A percentile compares a stretch with the other conserved stretches of the same genome.
These are phyloP conservation scores for Eupeodes luniger DNA, from an alignment of 2,888 invertebrate genomes.

Conservation along the genomic window DNA sequence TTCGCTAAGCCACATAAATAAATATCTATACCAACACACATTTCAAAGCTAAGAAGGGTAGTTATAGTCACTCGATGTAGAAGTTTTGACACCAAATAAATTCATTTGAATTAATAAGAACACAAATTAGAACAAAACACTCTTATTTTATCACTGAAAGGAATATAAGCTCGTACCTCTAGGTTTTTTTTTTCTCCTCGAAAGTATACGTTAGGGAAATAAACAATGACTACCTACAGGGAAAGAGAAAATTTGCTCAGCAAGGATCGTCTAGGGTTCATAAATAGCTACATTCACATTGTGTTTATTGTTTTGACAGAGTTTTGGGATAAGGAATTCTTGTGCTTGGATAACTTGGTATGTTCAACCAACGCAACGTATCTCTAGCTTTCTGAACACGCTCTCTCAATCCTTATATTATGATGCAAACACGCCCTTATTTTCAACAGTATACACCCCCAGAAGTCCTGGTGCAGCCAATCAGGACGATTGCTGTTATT, in stretches of 20 bases:
- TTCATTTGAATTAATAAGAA: conserved; percentile 69
- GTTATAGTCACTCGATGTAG: conserved; percentile 17
- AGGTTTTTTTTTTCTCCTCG: conserved; percentile 22
- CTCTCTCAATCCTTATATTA: conserved; percentile 22
- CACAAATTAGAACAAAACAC: conserved; percentile 70
- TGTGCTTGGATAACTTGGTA: conserved; percentile 40
- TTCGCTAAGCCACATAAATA: too few relatives aligned
- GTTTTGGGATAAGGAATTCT: conserved; percentile 38
- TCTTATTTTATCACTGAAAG: conserved; percentile 55
- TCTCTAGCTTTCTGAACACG: neutral
- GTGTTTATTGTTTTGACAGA: conserved; percentile 64
- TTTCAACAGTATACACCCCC: conserved; percentile 35
- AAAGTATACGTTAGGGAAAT: conserved; percentile 66
- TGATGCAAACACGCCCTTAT: conserved; percentile 40
- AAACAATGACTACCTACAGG: conserved; percentile 62
- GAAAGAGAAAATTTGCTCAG: conserved; percentile 54
- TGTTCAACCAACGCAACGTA: neutral
- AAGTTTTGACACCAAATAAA: conserved; percentile 58
- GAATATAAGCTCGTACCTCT: conserved; percentile 49
- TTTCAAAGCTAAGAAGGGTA: neutral
- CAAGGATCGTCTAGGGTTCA: conserved; percentile 51
- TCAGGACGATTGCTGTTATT: conserved; percentile 47
- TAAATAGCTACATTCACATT: conserved; percentile 59
- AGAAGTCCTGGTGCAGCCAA: conserved; percentile 43
- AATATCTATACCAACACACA: neutral